Percentiles rank a stretch among this genome's conserved stretches.
phyloP scores from a whole-genome alignment of 2,888 invertebrate genomes.

The Stenolophus ochropezus region DNA sequence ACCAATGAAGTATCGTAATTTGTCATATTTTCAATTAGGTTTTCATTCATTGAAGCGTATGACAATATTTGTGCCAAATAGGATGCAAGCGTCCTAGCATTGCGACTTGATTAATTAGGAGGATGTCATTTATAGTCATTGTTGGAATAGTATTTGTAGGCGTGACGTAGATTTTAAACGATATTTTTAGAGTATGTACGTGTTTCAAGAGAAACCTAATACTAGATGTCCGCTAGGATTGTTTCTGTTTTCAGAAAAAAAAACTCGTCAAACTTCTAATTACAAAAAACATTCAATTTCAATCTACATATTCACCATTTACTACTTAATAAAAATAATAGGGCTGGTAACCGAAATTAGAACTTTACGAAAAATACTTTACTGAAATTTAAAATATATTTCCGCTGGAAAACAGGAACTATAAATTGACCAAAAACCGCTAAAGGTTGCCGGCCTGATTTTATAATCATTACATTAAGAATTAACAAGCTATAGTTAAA shows the following conservation, averaged over 20 bases:
- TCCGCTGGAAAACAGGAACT: no score
- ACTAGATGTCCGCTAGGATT: neutral
- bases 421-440: no score
- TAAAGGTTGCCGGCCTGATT: no score
- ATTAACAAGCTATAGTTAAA: no score
- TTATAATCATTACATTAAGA: no score
- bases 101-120: constrained; percentile 37
- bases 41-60: constrained; percentile 48
- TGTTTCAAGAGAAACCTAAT: constrained; percentile 43
- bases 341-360: no score
- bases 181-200: constrained; percentile 50
- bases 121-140: constrained; percentile 32
- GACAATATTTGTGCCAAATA: constrained; percentile 60
- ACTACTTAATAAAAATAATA: no score
- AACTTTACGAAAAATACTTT: no score
- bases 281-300: no score
- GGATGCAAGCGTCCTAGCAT: constrained; percentile 20
- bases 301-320: no score
- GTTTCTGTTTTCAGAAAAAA: neutral
- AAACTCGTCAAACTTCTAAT: no score
- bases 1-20: constrained; percentile 37
- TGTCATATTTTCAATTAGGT: constrained; percentile 28
- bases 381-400: no score
- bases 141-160: constrained; percentile 41
- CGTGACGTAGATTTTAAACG: constrained; percentile 41